phyloP scores from a whole-genome alignment of 2,113 vertebrate species.

The Nycticryphes semicollaris region DNA sequence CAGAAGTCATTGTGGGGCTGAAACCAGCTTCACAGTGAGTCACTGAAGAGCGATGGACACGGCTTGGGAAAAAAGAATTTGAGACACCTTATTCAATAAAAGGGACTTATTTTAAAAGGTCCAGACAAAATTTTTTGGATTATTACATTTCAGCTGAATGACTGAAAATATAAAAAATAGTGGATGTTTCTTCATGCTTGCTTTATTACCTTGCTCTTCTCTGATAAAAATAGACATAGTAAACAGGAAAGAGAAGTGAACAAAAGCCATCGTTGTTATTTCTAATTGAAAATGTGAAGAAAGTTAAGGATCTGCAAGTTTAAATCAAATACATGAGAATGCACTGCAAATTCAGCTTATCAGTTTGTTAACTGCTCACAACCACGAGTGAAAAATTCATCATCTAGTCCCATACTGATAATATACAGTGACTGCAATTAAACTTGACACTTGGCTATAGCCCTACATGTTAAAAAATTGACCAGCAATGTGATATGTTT shows the following conservation, averaged over 20 bases:
- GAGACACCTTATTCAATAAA: neutral
- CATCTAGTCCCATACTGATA: neutral
- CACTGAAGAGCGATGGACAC: neutral
- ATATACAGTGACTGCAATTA: neutral
- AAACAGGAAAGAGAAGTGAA: neutral
- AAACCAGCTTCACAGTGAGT: neutral
- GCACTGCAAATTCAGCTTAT: neutral
- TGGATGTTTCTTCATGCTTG: neutral
- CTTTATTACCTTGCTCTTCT: neutral
- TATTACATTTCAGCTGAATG: neutral
- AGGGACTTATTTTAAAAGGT: neutral
- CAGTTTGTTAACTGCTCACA: neutral
- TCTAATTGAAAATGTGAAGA: neutral
- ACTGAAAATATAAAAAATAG: neutral
- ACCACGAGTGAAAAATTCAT: neutral
- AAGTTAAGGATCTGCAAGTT: neutral
- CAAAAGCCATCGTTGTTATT: neutral
- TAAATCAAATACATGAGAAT: neutral
- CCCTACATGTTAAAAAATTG: neutral
- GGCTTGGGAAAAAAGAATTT: neutral
- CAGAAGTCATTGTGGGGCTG: neutral
- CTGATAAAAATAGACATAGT: neutral
- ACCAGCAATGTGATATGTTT: neutral
- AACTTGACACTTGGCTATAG: neutral
- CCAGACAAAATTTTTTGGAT: neutral